Conservation (phyloP, 1,140 invertebrate species). For the Lordiphosa stackelbergi region DNA sequence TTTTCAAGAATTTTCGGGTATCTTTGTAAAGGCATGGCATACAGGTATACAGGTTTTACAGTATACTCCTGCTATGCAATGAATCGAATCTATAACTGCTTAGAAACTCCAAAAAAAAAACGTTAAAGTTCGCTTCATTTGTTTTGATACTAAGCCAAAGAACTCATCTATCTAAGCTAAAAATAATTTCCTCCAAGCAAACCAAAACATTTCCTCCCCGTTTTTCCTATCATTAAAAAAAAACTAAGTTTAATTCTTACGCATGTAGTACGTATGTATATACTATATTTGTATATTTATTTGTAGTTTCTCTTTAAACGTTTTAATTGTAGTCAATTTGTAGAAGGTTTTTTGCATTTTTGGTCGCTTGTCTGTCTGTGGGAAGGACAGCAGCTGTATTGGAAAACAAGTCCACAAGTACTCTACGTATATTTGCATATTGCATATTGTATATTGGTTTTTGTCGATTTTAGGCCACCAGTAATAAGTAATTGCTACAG, state of each 20-base stretch:
- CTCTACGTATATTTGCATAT: constrained; percentile 5
- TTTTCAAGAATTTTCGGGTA: too few species aligned
- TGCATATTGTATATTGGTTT: constrained; percentile 22
- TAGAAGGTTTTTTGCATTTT: constrained; percentile 15
- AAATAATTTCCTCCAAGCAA: too few species aligned
- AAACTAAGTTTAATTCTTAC: constrained; percentile 2
- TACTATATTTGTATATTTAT: constrained; percentile 23
- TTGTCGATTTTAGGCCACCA: constrained; percentile 28
- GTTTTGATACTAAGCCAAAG: too few species aligned
- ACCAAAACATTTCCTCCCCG: too few species aligned
- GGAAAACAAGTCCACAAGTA: constrained; percentile 1
- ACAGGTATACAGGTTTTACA: too few species aligned
- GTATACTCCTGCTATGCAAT: too few species aligned
- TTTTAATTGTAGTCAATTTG: constrained; percentile 20
- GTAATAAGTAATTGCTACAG: constrained; percentile 32
- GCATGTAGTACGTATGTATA: constrained; percentile 14
- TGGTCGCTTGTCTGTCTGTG: constrained; percentile 23
- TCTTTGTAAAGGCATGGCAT: too few species aligned
- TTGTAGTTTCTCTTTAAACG: constrained; percentile 20
- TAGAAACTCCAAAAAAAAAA: too few species aligned
- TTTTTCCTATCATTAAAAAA: background rate
- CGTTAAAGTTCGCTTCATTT: too few species aligned
- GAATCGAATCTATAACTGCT: too few species aligned
- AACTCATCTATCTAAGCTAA: too few species aligned
- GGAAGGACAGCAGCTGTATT: constrained; percentile 26